phyloP scores from a whole-genome alignment of 1,140 invertebrate species.

The Antheraea pernyi region DNA sequence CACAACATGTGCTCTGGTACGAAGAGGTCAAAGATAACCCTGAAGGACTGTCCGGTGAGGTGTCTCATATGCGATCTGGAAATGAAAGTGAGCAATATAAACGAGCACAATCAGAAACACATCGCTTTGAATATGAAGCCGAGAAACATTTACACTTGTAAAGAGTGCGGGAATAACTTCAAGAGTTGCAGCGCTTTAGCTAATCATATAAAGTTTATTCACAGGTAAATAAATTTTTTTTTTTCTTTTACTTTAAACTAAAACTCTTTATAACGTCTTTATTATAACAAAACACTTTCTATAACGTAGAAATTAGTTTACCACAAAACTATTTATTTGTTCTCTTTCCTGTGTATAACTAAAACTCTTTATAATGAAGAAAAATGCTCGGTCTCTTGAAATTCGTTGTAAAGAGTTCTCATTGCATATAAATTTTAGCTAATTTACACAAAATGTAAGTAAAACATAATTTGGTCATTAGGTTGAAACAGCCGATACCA shows the following conservation, averaged over 20 bases:
- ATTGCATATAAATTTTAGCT: no score
- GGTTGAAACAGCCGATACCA: slow-evolving; percentile 46
- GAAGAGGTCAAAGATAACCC: slow-evolving; percentile 59
- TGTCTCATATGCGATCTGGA: slow-evolving; percentile 72
- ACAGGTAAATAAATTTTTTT: slow-evolving; percentile 19
- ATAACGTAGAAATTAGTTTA: no score
- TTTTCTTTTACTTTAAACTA: no score
- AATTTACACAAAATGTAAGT: no score
- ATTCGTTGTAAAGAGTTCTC: no score
- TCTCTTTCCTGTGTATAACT: no score
- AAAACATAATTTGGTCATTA: neutral
- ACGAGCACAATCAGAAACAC: slow-evolving; percentile 72
- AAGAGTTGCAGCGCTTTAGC: slow-evolving; percentile 60
- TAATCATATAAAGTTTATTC: slow-evolving; percentile 63
- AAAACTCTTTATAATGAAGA: no score
- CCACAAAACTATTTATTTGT: no score
- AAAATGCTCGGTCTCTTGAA: no score
- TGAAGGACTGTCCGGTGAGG: slow-evolving; percentile 64
- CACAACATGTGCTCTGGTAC: slow-evolving; percentile 60
- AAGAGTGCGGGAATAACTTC: slow-evolving; percentile 59
- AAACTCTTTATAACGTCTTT: no score
- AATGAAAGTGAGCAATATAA: slow-evolving; percentile 66
- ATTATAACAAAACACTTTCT: no score
- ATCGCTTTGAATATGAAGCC: slow-evolving; percentile 65
- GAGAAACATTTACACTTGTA: slow-evolving; percentile 70